Evolutionary conservation across 2,797 vertebrate species (phyloP).

Genomic region (Poecile montanus): DNA sequence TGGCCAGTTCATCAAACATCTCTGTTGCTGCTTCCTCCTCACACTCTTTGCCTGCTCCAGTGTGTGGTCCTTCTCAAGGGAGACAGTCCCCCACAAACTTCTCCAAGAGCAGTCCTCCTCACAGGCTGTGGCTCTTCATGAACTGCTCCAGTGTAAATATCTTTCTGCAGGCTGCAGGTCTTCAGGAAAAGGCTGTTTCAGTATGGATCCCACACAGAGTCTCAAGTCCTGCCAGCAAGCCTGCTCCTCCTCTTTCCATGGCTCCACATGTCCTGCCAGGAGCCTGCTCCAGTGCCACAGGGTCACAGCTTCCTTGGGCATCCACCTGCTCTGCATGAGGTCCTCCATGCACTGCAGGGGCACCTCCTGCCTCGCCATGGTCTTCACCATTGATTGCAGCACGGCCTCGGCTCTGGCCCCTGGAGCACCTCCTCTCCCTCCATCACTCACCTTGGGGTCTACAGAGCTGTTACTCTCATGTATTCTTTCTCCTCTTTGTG

Average conservation of each 20-base stretch:
- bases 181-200: background rate
- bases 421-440: background rate
- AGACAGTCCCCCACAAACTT: background rate
- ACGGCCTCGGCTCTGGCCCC: fast-evolving
- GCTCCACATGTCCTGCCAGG: background rate
- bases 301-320: background rate
- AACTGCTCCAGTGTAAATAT: fast-evolving
- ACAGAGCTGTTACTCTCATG: background rate
- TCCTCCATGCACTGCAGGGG: background rate
- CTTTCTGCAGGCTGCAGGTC: background rate
- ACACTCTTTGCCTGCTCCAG: background rate
- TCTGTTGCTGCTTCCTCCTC: background rate
- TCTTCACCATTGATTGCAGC: background rate
- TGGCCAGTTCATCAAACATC: background rate
- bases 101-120: background rate
- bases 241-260: background rate
- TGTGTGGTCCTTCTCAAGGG: background rate
- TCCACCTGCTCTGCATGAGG: background rate
- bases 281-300: fast-evolving
- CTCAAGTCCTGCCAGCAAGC: background rate
- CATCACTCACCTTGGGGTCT: background rate
- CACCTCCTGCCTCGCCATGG: background rate
- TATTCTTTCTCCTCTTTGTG: background rate
- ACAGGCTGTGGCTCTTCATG: background rate
- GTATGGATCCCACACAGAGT: fast-evolving